These are phyloP conservation scores for Helicorthomorpha holstii DNA, from an alignment of 1,140 invertebrate genomes.

Conservation along the genomic window DNA sequence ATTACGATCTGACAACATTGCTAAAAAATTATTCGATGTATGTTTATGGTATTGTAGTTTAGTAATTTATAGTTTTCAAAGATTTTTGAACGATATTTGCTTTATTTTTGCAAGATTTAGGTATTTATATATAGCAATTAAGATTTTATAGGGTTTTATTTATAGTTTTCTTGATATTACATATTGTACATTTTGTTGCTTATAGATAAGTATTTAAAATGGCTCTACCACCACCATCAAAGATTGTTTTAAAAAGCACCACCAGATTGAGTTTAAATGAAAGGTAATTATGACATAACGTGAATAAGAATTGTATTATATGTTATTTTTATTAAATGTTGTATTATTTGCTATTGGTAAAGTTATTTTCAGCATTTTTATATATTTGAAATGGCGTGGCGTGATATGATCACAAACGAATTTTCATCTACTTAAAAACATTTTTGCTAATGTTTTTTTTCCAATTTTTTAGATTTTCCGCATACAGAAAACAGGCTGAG, in stretches of 20 bases:
- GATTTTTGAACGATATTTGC: too few species aligned
- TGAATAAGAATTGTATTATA: not conserved
- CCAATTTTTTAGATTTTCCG: constrained; percentile 9
- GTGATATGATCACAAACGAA: too few species aligned
- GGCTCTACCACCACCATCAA: not conserved
- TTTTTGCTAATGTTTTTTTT: not conserved
- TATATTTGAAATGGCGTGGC: not conserved
- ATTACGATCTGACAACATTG: too few species aligned
- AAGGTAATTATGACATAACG: not conserved
- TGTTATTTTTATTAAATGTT: not conserved
- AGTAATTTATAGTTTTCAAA: too few species aligned
- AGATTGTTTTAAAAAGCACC: not conserved
- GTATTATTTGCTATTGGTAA: not conserved
- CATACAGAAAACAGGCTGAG: constrained; percentile 9
- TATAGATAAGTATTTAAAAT: too few species aligned
- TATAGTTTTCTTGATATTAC: too few species aligned
- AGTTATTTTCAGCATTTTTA: not conserved
- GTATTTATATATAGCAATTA: too few species aligned
- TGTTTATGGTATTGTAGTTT: too few species aligned
- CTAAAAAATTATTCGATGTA: too few species aligned
- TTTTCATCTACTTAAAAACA: not conserved
- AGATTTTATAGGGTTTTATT: too few species aligned
- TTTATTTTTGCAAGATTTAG: too few species aligned
- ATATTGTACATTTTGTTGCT: too few species aligned
- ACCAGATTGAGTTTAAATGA: constrained; percentile 1